Conservation (phyloP, 2,888 invertebrate species). For the Watsonalla binaria region DNA sequence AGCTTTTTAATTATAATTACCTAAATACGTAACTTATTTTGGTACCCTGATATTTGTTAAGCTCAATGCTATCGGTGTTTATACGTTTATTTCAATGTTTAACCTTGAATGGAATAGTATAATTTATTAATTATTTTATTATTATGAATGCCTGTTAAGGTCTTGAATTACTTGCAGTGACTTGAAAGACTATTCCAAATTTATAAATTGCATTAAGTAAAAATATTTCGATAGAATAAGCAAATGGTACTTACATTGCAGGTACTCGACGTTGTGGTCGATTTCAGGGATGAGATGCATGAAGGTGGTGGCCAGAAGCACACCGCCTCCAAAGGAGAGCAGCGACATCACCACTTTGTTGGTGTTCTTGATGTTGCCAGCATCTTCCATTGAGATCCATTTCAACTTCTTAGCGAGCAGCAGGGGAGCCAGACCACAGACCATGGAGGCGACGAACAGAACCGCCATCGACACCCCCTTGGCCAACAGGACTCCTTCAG, state of each 20-base stretch:
- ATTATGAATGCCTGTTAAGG: too few relatives aligned
- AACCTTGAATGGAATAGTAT: too few relatives aligned
- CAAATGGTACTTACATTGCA: slow-evolving; percentile 68
- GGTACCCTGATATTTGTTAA: too few relatives aligned
- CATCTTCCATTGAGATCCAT: slow-evolving; percentile 74
- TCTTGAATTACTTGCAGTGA: too few relatives aligned
- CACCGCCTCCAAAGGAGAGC: slow-evolving; percentile 91
- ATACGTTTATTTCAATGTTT: too few relatives aligned
- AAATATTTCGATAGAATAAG: not conserved
- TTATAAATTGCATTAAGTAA: not conserved
- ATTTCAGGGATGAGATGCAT: slow-evolving; percentile 90
- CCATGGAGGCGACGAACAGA: slow-evolving; percentile 85
- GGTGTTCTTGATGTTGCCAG: slow-evolving; percentile 67
- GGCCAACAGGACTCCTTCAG: slow-evolving; percentile 79
- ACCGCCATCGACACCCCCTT: slow-evolving; percentile 89
- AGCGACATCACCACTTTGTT: slow-evolving; percentile 79
- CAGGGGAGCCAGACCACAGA: slow-evolving; percentile 87
- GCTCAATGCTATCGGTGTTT: too few relatives aligned
- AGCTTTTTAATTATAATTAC: too few relatives aligned
- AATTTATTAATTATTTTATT: too few relatives aligned
- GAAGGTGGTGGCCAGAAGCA: slow-evolving; percentile 88
- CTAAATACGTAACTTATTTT: too few relatives aligned
- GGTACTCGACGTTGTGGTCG: slow-evolving; percentile 80
- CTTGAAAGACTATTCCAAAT: too few relatives aligned
- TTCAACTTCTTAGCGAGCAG: slow-evolving; percentile 82